Evolutionary conservation across 2,113 vertebrate genomes (phyloP), one percentile per base, ranked within the genome.

Genomic region (Lepidothrix coronata): DNA sequence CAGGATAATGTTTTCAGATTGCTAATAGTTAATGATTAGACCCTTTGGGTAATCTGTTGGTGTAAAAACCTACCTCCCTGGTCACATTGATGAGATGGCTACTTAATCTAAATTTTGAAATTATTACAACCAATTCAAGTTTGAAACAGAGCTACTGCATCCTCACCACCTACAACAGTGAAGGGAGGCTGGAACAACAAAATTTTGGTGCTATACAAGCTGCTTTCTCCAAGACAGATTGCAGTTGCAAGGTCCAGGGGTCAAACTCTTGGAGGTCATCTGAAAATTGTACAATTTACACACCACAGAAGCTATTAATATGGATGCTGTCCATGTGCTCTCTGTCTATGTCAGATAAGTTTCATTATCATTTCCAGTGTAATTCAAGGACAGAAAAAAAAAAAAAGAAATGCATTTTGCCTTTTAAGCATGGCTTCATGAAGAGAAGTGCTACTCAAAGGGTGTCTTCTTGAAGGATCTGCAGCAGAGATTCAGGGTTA

Each of bases 51-150:
- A 43, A 58, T 59, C 12, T 33, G 19, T 71, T 66, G 28, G 25
- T 39, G 30, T 67, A 23, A 88, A 89, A 54, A 23, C 30, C 74
- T 78, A 39, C 24, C 11, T 82, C 14, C 28, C 8, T 65, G 12
- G 11, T 68, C 37, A 22, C 16, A 30, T 8, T 19, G 13, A 22
- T 63, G 52, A 81, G 5, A 14, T 70, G 35, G 16, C 12, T 66
- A 22, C 15, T 73, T 84, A 71, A 63, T 59, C 28, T 77, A 46
- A 77, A 39, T 49, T 77, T 54, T 37, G 16, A 91, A 77, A 61
- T 33, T 0, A 2, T 78, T 76, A 15, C 24, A 35, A 39, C 5
- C 10, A 58, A 20, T 62, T 62, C 12, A 51, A 0, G 1, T 83
- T 78, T 80, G 55, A 84, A 59, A 54, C 20, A 58, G 37, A 81